These are phyloP conservation scores for Nymphalis urticae DNA, from an alignment of 2,888 invertebrate species.

Conservation along the genomic window DNA sequence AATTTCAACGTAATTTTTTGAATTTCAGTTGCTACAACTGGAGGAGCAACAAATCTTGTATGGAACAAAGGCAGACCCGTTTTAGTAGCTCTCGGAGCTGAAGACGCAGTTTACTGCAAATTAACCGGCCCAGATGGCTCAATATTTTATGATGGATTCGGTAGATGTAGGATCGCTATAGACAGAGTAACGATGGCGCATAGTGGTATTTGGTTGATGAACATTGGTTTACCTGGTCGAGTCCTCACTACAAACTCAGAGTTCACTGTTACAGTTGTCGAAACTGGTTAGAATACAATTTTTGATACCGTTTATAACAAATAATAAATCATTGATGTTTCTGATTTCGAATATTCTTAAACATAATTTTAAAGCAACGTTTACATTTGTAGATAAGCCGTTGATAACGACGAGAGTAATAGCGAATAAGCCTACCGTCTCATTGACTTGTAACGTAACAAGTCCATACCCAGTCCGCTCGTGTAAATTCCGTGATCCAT, in stretches of 20 bases:
- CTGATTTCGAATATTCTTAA: no score
- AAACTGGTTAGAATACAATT: conserved; percentile 48
- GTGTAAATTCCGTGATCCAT: conserved; percentile 66
- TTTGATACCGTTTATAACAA: conserved; percentile 22
- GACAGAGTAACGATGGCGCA: conserved; percentile 52
- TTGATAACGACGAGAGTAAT: conserved; percentile 51
- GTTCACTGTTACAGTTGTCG: conserved; percentile 49
- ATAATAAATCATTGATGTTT: no score
- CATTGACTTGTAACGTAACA: conserved; percentile 56
- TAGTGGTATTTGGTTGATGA: conserved; percentile 58
- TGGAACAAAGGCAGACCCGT: conserved; percentile 50
- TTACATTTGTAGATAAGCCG: conserved; percentile 48
- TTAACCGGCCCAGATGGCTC: conserved; percentile 47
- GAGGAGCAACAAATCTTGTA: background rate
- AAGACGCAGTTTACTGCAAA: conserved; percentile 60
- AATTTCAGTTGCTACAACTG: conserved; percentile 16
- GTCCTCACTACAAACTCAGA: conserved; percentile 48
- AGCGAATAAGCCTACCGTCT: conserved; percentile 45
- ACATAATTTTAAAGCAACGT: background rate
- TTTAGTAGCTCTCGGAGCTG: conserved; percentile 53
- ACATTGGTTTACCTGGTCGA: conserved; percentile 50
- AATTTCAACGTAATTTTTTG: background rate
- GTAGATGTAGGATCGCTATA: conserved; percentile 56
- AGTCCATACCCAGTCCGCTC: conserved; percentile 45
- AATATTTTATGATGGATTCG: conserved; percentile 57